A percentile compares a stretch with the other conserved stretches of the same genome.
Evolutionary conservation across 2,797 vertebrate genomes (phyloP).

Genomic region (Phataginus tricuspis): DNA sequence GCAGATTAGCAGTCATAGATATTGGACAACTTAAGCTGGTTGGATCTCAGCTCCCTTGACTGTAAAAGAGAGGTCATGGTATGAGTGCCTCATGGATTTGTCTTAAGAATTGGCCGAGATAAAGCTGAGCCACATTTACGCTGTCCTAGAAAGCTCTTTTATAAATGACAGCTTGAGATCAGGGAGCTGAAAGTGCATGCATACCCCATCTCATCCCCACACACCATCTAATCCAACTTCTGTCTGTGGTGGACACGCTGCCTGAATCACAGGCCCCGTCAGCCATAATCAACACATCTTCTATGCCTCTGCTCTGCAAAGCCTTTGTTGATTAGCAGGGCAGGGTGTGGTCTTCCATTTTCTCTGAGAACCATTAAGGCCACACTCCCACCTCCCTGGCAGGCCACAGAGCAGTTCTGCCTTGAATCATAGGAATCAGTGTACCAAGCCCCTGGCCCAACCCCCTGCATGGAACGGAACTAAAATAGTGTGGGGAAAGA

Average conservation of each 20-base stretch:
- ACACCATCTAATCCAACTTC: not conserved
- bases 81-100: rapidly evolving
- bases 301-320: not conserved
- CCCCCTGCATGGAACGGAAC: not conserved
- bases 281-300: not conserved
- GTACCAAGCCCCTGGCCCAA: not conserved
- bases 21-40: not conserved
- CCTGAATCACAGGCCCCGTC: not conserved
- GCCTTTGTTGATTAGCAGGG: no score
- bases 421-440: not conserved
- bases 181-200: not conserved
- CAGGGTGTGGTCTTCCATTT: no score
- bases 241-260: not conserved
- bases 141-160: not conserved
- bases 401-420: not conserved
- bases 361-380: not conserved
- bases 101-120: rapidly evolving
- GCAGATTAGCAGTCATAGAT: not conserved
- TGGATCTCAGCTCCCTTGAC: not conserved
- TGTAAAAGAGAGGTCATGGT: not conserved
- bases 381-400: not conserved
- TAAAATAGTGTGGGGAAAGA: not conserved
- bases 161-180: not conserved
- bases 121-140: not conserved
- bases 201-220: no score